These are phyloP conservation scores for Ahaetulla prasina DNA, from an alignment of 2,113 vertebrate species.

Conservation along the genomic window DNA sequence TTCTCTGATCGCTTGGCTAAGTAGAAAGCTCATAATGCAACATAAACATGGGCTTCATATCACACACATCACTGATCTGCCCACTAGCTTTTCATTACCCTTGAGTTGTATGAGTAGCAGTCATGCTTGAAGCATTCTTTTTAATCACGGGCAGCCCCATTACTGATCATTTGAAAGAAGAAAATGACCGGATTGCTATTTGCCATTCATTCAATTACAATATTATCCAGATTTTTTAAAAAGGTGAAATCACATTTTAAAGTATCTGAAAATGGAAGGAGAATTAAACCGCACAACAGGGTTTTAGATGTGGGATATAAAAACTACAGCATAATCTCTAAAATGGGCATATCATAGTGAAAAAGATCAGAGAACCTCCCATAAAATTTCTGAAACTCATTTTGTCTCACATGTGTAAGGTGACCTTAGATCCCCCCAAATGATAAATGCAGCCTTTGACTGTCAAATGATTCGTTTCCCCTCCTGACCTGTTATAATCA, in stretches of 20 bases:
- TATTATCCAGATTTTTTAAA: not conserved
- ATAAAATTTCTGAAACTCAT: not conserved
- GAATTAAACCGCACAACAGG: not conserved
- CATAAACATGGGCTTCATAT: not conserved
- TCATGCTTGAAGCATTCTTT: not conserved
- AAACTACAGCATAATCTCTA: not conserved
- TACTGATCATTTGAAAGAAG: not conserved
- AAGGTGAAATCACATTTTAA: not conserved
- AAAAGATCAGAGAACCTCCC: not conserved
- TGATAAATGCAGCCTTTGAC: not conserved
- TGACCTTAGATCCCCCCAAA: not conserved
- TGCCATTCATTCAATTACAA: not conserved
- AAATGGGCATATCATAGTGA: not conserved
- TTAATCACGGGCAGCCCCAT: not conserved
- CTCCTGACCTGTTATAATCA: not conserved
- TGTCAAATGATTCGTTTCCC: not conserved
- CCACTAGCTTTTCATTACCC: not conserved
- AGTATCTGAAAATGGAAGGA: not conserved
- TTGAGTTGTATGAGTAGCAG: not conserved
- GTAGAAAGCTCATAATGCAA: not conserved
- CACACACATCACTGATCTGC: not conserved
- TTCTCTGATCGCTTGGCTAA: conserved; percentile 6
- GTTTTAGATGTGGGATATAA: not conserved
- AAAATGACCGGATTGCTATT: not conserved
- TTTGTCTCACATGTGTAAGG: not conserved